phyloP scores from a whole-genome alignment of 2,797 vertebrate genomes.

The Rousettus madagascariensis region DNA sequence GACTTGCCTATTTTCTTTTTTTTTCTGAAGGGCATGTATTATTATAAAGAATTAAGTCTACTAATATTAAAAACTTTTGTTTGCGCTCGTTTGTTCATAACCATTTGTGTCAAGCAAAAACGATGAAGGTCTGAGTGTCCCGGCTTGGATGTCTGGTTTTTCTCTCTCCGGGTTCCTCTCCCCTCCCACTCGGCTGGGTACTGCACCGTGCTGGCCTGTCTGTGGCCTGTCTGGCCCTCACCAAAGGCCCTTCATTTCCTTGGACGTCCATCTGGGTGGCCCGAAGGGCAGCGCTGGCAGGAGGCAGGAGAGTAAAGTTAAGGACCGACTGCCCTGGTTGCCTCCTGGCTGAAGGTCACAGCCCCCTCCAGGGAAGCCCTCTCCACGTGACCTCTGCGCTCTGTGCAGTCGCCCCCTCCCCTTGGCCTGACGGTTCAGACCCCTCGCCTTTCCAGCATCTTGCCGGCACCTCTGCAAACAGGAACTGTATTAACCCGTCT shows the following conservation, averaged over 20 bases:
- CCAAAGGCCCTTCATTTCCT: background rate
- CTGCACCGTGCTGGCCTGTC: too few species aligned
- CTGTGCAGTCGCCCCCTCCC: background rate
- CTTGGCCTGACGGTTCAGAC: background rate
- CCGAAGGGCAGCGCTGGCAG: accelerated
- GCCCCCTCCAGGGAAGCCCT: background rate
- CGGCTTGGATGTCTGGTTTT: background rate
- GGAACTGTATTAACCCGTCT: accelerated
- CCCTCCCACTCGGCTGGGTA: background rate
- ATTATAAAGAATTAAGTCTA: background rate
- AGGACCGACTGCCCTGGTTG: too few species aligned
- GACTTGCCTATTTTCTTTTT: background rate
- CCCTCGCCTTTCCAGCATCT: background rate
- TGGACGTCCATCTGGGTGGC: background rate
- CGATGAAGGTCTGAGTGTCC: background rate
- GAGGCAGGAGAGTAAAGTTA: background rate
- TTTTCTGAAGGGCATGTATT: background rate
- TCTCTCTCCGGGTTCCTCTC: background rate
- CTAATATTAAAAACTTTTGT: background rate
- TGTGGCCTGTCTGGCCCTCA: too few species aligned
- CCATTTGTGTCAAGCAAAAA: background rate
- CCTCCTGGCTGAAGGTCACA: background rate
- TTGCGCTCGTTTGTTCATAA: slow-evolving; percentile 40
- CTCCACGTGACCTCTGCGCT: too few species aligned
- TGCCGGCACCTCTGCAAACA: background rate